Base-by-base conservation (phyloP, 2,113 vertebrate species). In the Stictonetta naevosa region DNA sequence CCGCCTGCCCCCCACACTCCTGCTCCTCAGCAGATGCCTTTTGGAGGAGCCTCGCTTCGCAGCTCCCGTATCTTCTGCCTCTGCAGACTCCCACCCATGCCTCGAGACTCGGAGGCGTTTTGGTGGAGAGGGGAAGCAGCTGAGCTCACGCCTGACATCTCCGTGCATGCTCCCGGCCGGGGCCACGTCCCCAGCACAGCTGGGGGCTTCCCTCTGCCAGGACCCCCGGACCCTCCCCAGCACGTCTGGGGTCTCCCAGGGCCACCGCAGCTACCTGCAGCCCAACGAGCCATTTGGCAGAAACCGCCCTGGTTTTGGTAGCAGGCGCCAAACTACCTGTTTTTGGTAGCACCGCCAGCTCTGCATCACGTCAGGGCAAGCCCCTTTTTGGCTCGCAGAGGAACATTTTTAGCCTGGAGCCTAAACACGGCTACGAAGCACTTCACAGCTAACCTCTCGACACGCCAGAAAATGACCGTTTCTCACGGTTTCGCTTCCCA, bases 121-220 rank as follows among this genome's bases (percentile, higher is more conserved):
- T 2, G 3, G 77, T 0, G 0, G 67, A 63, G 55, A 62, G 19
- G 31, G 72, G 80, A 68, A 80, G 40, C 62, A 82, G 86, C 80
- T 4, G 28, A 87, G 82, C 85, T 85, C 55, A 59, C 79, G 34
- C 62, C 44, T 42, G 62, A 58, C 4, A 0, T 17, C 46, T 55
- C 79, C 0, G 0, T 11, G 11, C 3, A 2, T 1, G 2, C 31
- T 25, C n/a, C 38, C n/a, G 25, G 11, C 52, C 3, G 0, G 48
- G 36, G 55, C 66, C 85, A 67, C 58, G 23, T 7, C 15, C 14
- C 18, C 62, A 1, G n/a, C 4, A 0, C 62, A 4, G 3, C 28
- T 0, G 0, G 69, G 52, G 52, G 9, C 73, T 48, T 33, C 68
- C 8, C 36, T 2, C 25, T 3, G 4, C 69, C 4, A 1, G 34